phyloP scores from a whole-genome alignment of 2,797 vertebrate genomes.

The Smutsia gigantea region DNA sequence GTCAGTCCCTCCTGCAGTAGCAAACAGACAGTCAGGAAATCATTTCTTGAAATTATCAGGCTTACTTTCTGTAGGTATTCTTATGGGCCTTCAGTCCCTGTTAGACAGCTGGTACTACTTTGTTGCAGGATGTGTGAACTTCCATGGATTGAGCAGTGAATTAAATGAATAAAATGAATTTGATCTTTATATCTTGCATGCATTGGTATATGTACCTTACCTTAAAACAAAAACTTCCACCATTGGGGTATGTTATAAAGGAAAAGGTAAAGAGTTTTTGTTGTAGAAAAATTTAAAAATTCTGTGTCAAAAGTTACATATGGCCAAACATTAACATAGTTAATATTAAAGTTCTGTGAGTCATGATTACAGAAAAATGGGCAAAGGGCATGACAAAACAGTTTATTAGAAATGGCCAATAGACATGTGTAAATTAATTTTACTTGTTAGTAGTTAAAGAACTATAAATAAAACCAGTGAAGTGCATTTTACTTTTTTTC shows the following conservation, averaged over 20 bases:
- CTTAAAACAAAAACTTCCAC: not conserved
- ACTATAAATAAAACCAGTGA: slow-evolving; percentile 18
- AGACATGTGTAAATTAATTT: not conserved
- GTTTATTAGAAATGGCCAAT: not conserved
- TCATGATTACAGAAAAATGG: not conserved
- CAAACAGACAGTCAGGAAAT: too few species aligned
- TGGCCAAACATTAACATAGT: not conserved
- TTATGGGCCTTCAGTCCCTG: too few species aligned
- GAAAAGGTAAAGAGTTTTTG: not conserved
- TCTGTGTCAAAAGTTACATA: not conserved
- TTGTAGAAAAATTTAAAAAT: slow-evolving; percentile 6
- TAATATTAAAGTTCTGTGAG: slow-evolving; percentile 11
- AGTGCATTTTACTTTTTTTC: not conserved
- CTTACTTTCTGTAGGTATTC: too few species aligned
- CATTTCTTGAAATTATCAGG: too few species aligned
- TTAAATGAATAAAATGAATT: slow-evolving; percentile 27
- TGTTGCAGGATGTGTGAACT: too few species aligned
- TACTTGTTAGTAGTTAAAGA: slow-evolving; percentile 16
- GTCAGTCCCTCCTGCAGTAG: too few species aligned
- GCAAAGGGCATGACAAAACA: not conserved
- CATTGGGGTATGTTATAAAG: slow-evolving; percentile 20
- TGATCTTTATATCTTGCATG: not conserved
- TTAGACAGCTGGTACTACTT: too few species aligned
- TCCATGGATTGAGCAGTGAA: too few species aligned
- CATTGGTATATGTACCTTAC: not conserved